Base-by-base conservation (phyloP, 2,113 vertebrate genomes). In the Turnix velox region DNA sequence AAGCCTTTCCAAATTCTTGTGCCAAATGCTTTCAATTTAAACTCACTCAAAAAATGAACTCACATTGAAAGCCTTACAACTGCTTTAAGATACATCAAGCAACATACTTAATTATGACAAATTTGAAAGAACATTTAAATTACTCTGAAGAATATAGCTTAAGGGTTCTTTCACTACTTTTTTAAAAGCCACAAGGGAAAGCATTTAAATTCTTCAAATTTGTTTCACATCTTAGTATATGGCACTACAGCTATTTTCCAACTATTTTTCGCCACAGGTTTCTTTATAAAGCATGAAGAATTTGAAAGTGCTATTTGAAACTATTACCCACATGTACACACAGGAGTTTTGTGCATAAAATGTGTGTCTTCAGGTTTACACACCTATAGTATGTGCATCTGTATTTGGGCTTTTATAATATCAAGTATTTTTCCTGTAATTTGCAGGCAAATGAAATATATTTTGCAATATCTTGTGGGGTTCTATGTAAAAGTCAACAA, bases 301-400 rank as follows among this genome's bases (percentile, higher is more conserved):
- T 62, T 27, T 81, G 19, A 68, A 75, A 49, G 10, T 54, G 20
- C 7, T 42, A 24, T 23, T 57, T n/a, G n/a, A n/a, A 57, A 39
- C 83, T 2, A 31, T 5, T 1, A 20, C 8, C 71, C 8, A 46
- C 12, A 71, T 30, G 37, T 48, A 81, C 9, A 17, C 10, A 30
- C 1, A 22, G 5, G 14, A 2, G 0, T 7, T 16, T 20, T 43
- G 8, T 19, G 10, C 22, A 17, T 39, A 39, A 58, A 73, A 54
- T 18, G 4, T 30, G 3, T 14, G 12, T 24, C 40, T 67, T 84
- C n/a, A 84, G 33, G 45, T 17, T 43, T 45, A 22, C 0, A 83
- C 18, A 35, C 15, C 6, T 1, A 18, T 3, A 75, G 65, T 8
- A 7, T 3, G 1, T 6, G 6, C 18, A n/a, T 17, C 25, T 45